Evolutionary conservation across 1,140 invertebrate genomes (phyloP), one percentile per base, ranked within the genome.

Genomic region (Solenopsis invicta): DNA sequence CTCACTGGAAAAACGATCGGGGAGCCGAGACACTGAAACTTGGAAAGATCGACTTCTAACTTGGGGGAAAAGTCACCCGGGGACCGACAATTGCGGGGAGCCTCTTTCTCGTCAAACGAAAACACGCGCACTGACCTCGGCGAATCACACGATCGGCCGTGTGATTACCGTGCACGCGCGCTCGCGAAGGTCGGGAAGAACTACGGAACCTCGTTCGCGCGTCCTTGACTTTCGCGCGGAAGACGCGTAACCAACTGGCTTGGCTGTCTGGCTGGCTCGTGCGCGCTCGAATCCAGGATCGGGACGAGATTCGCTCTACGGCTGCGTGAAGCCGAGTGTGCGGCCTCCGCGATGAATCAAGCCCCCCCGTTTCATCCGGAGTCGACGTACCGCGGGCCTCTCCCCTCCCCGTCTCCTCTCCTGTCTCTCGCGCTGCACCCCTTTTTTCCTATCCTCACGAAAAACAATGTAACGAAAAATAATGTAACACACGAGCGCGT

Each of bases 271-370:
- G 41, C 66, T 69, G 66, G 41, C 41, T 81, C 75, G 75, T 59
- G 64, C 82, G 87, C 86, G 80, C 77, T 87, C 86, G 76, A 48
- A 86, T 90, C 86, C 89, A 90, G 90, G 87, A 90, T 89, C 90
- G 75, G 74, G 89, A 87, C 88, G 90, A 91, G 74, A 90, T 90
- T 87, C 87, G 85, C 89, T 87, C 90, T 81, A 90, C 91, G 93
- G 81, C 91, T 93, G 91, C 91, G 86, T 89, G 75, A 89, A 91
- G 86, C 92, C 87, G 90, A 93, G 91, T 93, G 77, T 74, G 54
- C 85, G 48, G 82, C 86, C 69, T 80, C 82, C 54, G 37, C 87
- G 93, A 88, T 93, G 92, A 93, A 93, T 92, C 92, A 92, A 91
- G 89, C 91, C 91, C 91, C 92, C 87, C 91, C 85, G 13, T 48